Conservation (phyloP, 2,888 invertebrate genomes). For the Anticlea derivata region DNA sequence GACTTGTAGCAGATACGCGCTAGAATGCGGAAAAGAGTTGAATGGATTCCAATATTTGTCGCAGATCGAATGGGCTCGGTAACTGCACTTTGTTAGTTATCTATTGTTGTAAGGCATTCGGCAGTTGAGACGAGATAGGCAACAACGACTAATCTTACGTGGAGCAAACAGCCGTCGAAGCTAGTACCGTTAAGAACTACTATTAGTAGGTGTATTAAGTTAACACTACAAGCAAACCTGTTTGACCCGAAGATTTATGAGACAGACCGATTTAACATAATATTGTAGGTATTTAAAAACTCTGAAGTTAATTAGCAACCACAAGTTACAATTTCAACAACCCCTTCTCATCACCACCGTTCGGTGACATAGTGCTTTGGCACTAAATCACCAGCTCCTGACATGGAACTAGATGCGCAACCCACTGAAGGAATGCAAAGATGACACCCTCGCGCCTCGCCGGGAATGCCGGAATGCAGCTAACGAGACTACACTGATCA, state of each 20-base stretch:
- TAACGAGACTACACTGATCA: constrained; percentile 15
- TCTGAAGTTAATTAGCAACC: background rate
- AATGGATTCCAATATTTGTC: constrained; percentile 20
- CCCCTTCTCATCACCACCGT: constrained; percentile 3
- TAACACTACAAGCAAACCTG: too few species aligned
- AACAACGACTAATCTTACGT: too few species aligned
- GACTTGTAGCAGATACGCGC: constrained; percentile 22
- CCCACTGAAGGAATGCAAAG: constrained; percentile 14
- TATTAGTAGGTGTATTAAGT: too few species aligned
- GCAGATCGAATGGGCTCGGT: constrained; percentile 3
- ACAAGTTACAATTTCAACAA: background rate
- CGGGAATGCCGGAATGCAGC: constrained; percentile 23
- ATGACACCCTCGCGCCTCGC: constrained; percentile 12
- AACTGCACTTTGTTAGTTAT: constrained; percentile 5
- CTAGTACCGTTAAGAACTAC: background rate
- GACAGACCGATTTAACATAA: too few species aligned
- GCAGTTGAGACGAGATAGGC: background rate
- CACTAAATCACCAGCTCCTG: constrained; percentile 7
- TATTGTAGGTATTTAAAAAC: background rate
- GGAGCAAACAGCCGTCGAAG: background rate
- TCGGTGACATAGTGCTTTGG: too few species aligned
- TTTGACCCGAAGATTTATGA: too few species aligned
- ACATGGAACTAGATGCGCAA: background rate
- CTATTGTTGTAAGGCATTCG: constrained; percentile 7
- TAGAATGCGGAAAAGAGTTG: constrained; percentile 20